Evolutionary conservation across 2,113 vertebrate genomes (phyloP), one percentile per base, ranked within the genome.

Genomic region (Upupa epops): DNA sequence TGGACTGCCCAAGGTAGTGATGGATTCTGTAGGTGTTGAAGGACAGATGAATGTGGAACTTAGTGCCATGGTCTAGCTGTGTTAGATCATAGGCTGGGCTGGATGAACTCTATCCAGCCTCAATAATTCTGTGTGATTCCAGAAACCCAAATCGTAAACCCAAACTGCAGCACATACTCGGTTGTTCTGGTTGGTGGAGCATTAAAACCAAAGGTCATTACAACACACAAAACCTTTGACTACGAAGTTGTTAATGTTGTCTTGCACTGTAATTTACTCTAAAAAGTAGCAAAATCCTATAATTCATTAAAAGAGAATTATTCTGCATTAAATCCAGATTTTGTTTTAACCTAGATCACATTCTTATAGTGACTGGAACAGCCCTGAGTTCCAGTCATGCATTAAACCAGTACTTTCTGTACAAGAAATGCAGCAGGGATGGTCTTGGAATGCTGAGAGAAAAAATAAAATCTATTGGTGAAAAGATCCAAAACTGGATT

Each of bases 141-240:
- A 15, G 40, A 37, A 91, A 58, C 22, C 8, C 79, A 70, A 91
- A 76, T 1, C 51, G 42, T 9, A 49, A 73, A 74, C 91, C 36
- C 18, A 72, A 46, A 77, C 63, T 0, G 0, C 12, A 58, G 22
- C 22, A 70, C 16, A 25, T 11, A 61, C 25, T 34, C 21, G 31
- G 32, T 40, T 58, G 24, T 20, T 80, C 55, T n/a, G 42, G 1
- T 18, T 74, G 65, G 22, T 4, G 31, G 22, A 11, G 48, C 15
- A 5, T 66, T 74, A 32, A 83, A 88, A 32, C 26, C 19, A 66
- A 58, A 54, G 11, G 40, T 31, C 36, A 60, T 6, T 31, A 60
- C 26, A 29, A 78, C 63, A 37, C 20, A 46, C 8, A 81, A 88
- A 70, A 77, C 1, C 78, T 81, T 51, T 34, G 17, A 48, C 12